phyloP scores from a whole-genome alignment of 1,140 invertebrate genomes.

The Maniola jurtina region DNA sequence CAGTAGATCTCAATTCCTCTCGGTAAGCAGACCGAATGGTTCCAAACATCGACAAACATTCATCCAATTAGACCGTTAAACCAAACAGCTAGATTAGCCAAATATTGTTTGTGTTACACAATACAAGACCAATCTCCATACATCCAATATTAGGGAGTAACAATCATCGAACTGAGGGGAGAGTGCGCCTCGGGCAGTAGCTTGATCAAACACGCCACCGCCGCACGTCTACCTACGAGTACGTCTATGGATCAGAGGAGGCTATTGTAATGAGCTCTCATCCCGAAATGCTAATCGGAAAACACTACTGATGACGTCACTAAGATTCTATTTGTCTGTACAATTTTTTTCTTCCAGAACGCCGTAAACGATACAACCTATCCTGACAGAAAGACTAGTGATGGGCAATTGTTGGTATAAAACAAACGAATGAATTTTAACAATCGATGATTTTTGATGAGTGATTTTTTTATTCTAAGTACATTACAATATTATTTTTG shows the following conservation, averaged over 20 bases:
- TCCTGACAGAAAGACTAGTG: too few species aligned
- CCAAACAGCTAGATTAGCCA: slow-evolving; percentile 64
- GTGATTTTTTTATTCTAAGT: too few species aligned
- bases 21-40: slow-evolving; percentile 41
- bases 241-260: slow-evolving; percentile 20
- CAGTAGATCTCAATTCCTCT: slow-evolving; percentile 34
- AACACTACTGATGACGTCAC: not conserved
- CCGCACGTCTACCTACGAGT: slow-evolving; percentile 23
- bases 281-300: slow-evolving; percentile 16
- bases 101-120: slow-evolving; percentile 66
- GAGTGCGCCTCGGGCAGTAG: slow-evolving; percentile 40
- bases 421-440: too few species aligned
- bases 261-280: slow-evolving; percentile 22
- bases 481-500: too few species aligned
- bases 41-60: slow-evolving; percentile 50
- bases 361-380: too few species aligned
- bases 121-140: slow-evolving; percentile 64
- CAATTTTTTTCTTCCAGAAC: too few species aligned
- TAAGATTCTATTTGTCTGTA: not conserved
- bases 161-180: slow-evolving; percentile 51
- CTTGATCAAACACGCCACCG: slow-evolving; percentile 41
- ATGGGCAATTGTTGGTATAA: too few species aligned
- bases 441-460: too few species aligned
- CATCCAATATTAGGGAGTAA: slow-evolving; percentile 60
- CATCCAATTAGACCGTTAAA: slow-evolving; percentile 64